Base-by-base conservation (phyloP, 2,797 vertebrate genomes). In the Pangasius sanitwongsei region DNA sequence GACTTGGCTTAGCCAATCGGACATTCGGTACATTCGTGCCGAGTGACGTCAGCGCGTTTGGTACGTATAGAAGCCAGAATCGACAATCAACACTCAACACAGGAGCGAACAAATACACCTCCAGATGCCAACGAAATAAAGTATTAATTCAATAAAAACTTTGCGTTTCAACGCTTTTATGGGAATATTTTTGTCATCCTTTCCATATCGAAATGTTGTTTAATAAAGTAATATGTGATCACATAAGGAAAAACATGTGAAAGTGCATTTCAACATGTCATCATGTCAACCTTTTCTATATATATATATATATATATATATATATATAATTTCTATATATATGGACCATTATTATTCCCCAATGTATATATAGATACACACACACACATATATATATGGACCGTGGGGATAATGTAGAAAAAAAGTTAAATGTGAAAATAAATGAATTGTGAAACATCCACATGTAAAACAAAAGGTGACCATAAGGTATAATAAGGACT, bases 1-100 rank as follows among this genome's bases (percentile, higher is more conserved):
- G 89, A 87, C 90, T 91, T 92, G 90, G 86, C 87, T n/a, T 16
- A 61, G 2, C 95, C 94, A 95, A 95, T 95, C 91, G 31, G 83
- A 59, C 7, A 0, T 31, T 11, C 12, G 9, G 11, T 28, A 12
- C 11, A 0, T 72, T 74, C n/a, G 44, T 91, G 92, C 92, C 91
- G 87, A 93, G 93, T 94, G 91, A 95, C 93, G 94, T 94, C 94
- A 90, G 90, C 91, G 92, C 93, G 92, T 44, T 80, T 31, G 69
- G 11, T 28, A 28, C 23, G 74, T 34, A 44, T 0, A 3, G 69
- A 86, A 89, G 85, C 65, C 34, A 57, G 72, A 74, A 13, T 84
- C 81, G 20, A 85, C 55, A 63, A 63, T 41, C 8, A 50, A 28
- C 63, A 44, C 23, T 85, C 41, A 41, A 61, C 50, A 80, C 34